These are phyloP conservation scores for Chelon auratus DNA, from an alignment of 2,797 vertebrate species.

Conservation along the genomic window DNA sequence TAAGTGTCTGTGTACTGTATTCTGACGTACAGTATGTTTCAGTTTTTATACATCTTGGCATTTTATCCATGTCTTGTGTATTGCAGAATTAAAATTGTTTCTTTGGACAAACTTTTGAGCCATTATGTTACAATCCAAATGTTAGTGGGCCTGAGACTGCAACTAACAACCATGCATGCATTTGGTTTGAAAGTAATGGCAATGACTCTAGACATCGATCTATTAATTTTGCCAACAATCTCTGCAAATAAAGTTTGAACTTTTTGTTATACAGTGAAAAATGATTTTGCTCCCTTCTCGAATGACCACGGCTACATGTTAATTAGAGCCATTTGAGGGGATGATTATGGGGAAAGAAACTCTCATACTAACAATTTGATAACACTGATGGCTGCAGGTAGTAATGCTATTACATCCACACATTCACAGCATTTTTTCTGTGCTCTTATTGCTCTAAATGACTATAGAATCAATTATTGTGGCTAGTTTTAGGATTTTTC, in stretches of 20 bases:
- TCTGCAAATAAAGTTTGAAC: slow-evolving; percentile 76
- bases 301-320: neutral
- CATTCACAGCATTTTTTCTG: neutral
- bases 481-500: too few relatives aligned
- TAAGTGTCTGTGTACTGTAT: slow-evolving; percentile 48
- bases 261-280: slow-evolving; percentile 69
- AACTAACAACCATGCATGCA: slow-evolving; percentile 71
- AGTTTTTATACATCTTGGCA: slow-evolving; percentile 63
- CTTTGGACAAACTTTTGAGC: slow-evolving; percentile 44
- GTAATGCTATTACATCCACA: too few relatives aligned
- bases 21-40: slow-evolving; percentile 44
- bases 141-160: slow-evolving; percentile 10
- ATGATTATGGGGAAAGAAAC: neutral
- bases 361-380: neutral
- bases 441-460: too few relatives aligned
- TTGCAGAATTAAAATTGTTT: slow-evolving; percentile 51
- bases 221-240: slow-evolving; percentile 41
- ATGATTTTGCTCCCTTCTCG: neutral
- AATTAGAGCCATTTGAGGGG: neutral
- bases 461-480: too few relatives aligned
- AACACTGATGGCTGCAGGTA: slow-evolving; percentile 5
- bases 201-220: slow-evolving; percentile 48
- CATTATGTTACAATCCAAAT: slow-evolving; percentile 27
- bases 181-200: slow-evolving; percentile 67
- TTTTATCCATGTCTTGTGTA: slow-evolving; percentile 60